Base-by-base conservation (phyloP, 2,797 vertebrate species). In the Tarsius wallacei region DNA sequence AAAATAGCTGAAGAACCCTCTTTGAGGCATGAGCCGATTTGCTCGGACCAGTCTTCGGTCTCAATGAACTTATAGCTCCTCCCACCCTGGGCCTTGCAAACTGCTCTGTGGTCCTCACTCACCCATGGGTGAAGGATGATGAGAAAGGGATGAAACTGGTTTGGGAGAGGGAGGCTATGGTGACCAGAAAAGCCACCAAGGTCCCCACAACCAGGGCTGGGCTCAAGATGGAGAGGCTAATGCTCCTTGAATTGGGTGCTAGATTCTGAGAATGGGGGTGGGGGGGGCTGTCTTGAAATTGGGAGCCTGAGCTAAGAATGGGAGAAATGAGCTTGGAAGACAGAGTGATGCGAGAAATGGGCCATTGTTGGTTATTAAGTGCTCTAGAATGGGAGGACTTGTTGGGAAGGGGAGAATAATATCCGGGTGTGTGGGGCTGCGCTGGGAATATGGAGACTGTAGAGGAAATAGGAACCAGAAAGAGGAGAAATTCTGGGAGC, bases 101-200 rank as follows among this genome's bases (percentile, higher is more conserved):
- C 26, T 15, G 63, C 47, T 47, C 73, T 68, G 4, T 49, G 7
- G 26, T 66, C 84, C 70, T 84, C 64, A 17, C 3, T 94, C 26
- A 36, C 1, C 0, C 5, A 1, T 19, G 12, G 9, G 0, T 68
- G 16, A 3, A 28, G 17, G n/a, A 10, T 26, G 51, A 90, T 28
- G 11, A 49, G 22, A 73, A 76, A 78, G 5, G 7, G 78, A 91
- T 33, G 15, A 36, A 12, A 28, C 7, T n/a, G 15, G n/a, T 57
- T 91, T 49, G 36, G 53, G 24, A 47, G 17, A 95, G 33, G 42
- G 13, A 42, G 36, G 21, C 21, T 63, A 36, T 42, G n/a, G 26
- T 82, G 59, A 91, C 13, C 49, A 16, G 74, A 68, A 94, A 86
- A 80, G 6, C 14, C 73, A 64, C 22, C 53, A 15, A 42, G 11